Evolutionary conservation across 2,888 invertebrate species (phyloP).

Genomic region (Aricia artaxerxes): DNA sequence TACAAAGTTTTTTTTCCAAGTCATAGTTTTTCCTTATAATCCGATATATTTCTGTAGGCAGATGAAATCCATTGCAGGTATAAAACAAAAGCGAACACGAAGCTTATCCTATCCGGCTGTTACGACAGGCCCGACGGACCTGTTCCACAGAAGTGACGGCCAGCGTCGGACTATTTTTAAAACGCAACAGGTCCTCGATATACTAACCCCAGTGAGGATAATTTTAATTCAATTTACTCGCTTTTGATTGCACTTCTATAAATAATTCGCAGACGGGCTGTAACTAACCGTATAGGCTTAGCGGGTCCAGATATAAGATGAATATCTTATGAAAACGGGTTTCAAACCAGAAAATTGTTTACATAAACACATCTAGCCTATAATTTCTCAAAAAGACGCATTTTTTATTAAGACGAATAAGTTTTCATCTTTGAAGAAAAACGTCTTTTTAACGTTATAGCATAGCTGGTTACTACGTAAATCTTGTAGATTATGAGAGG

Average conservation of each 20-base stretch:
- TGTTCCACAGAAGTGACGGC: slow-evolving; percentile 8
- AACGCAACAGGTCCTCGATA: slow-evolving; percentile 28
- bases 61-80: neutral
- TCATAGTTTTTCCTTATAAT: neutral
- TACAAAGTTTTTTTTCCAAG: neutral
- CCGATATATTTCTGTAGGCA: neutral
- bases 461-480: no score
- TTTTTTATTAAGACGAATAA: neutral
- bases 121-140: slow-evolving; percentile 9
- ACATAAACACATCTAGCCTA: neutral
- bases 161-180: slow-evolving; percentile 23
- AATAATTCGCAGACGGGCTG: slow-evolving; percentile 17
- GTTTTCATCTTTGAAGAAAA: neutral
- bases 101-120: neutral
- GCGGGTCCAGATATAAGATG: slow-evolving; percentile 3
- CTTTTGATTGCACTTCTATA: slow-evolving; percentile 30
- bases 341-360: neutral
- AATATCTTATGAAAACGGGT: slow-evolving; percentile 1
- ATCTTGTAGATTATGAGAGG: neutral
- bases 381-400: neutral
- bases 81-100: neutral
- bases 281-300: slow-evolving; percentile 13
- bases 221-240: slow-evolving; percentile 31
- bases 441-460: no score
- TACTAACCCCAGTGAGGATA: slow-evolving; percentile 24